Base-by-base conservation (phyloP, 2,113 vertebrate genomes). In the Leucopsar rothschildi region DNA sequence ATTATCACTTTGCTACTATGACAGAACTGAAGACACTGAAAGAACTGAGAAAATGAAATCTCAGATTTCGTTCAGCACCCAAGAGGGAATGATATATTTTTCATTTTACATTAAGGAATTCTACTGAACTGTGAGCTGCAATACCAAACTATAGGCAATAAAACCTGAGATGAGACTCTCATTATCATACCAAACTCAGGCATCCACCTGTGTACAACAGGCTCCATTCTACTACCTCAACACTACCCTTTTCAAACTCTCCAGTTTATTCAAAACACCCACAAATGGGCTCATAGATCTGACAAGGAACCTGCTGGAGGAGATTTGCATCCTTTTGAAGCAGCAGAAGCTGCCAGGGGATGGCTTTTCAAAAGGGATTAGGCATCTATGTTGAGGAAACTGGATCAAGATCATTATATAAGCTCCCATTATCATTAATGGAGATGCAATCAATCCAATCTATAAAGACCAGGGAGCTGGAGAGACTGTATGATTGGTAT, bases 361-460 rank as follows among this genome's bases (percentile, higher is more conserved):
- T 59, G 80, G 45, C 50, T 55, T 83, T 59, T 93, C 59, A 72
- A 73, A 76, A 18, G 8, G 8, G 61, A 57, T 64, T 76, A 90
- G 37, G 35, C 59, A 77, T 18, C 44, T 68, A 4, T 12, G 35
- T 56, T 92, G 63, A 73, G 64, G 68, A 86, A 92, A 92, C 60
- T 47, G 59, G 39, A 69, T 66, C 35, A 73, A 77, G 59, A 86
- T 92, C 85, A 59, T 73, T 82, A 61, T 63, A 80, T 83, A 95
- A 90, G 68, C 42, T 80, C 75, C 63, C 16, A 28, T 90, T 92
- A 77, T 88, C 39, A 4, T 90, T 95, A 93, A 92, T 70, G 85
- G 88, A 90, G 68, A 59, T 33, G 31, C 25, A 92, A 77, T 96
- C 93, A 80, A 90, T 96, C 45, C 10, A 40, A 86, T 90, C 93